Conservation (phyloP, 2,888 invertebrate genomes). For the Meiosimyza platycephala region DNA sequence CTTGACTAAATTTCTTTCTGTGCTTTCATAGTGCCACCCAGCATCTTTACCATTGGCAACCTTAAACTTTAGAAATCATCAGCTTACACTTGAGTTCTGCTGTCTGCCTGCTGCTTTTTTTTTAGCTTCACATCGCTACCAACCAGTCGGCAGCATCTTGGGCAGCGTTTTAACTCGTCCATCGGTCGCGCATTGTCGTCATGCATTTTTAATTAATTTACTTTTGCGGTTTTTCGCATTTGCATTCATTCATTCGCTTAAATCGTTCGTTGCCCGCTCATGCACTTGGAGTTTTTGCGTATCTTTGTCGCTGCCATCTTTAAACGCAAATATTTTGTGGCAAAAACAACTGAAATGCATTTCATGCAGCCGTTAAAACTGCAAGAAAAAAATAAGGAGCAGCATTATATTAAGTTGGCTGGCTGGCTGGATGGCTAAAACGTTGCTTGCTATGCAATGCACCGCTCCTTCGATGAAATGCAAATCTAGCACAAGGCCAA, state of each 20-base stretch:
- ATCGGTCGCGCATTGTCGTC: constrained; percentile 42
- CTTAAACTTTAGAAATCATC: neutral
- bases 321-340: constrained; percentile 52
- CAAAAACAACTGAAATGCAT: constrained; percentile 56
- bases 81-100: neutral
- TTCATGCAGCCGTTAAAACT: constrained; percentile 47
- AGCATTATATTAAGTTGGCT: too few species aligned
- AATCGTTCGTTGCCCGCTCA: neutral
- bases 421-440: too few species aligned
- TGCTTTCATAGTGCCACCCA: neutral
- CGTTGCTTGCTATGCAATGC: too few species aligned
- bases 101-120: too few species aligned
- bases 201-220: constrained; percentile 55
- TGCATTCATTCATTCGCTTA: constrained; percentile 21
- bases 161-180: constrained; percentile 14
- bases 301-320: constrained; percentile 43
- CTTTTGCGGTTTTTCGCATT: constrained; percentile 43
- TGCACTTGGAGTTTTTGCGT: constrained; percentile 23
- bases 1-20: neutral
- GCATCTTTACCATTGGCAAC: neutral
- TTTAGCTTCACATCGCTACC: neutral
- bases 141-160: constrained; percentile 7
- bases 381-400: neutral
- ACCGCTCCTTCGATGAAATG: neutral
- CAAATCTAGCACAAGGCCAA: constrained; percentile 34